Conservation (phyloP, 2,888 invertebrate species). For the Boloria euphrosyne region DNA sequence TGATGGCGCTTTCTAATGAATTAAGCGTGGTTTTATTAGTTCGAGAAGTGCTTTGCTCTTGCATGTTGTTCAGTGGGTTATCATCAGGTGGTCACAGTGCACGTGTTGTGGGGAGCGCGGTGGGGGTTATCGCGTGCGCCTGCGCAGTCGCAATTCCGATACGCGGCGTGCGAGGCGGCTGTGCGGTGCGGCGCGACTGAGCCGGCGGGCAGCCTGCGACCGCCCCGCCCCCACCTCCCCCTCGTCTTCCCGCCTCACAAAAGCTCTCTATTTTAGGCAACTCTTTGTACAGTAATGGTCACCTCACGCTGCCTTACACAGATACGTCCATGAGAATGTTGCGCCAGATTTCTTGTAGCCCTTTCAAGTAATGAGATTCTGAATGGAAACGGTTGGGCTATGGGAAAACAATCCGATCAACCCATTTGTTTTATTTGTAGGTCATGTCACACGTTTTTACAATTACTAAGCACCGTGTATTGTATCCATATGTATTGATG, state of each 20-base stretch:
- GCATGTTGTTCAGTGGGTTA: constrained; percentile 58
- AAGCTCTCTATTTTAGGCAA: constrained; percentile 83
- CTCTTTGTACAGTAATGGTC: constrained; percentile 82
- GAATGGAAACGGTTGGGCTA: constrained; percentile 72
- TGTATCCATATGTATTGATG: constrained; percentile 11
- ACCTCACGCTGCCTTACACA: constrained; percentile 82
- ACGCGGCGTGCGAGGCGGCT: constrained; percentile 72
- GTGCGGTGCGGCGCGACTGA: constrained; percentile 79
- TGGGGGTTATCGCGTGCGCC: constrained; percentile 71
- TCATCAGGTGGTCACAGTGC: constrained; percentile 51
- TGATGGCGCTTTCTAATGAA: constrained; percentile 79
- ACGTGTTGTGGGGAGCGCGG: constrained; percentile 67
- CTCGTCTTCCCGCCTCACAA: constrained; percentile 76
- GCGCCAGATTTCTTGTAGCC: constrained; percentile 78
- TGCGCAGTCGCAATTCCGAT: constrained; percentile 61
- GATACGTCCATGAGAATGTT: constrained; percentile 80
- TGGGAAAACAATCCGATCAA: constrained; percentile 68
- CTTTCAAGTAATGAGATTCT: constrained; percentile 81
- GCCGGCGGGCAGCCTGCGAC: constrained; percentile 73
- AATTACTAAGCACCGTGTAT: constrained; percentile 20
- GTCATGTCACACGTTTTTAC: constrained; percentile 54
- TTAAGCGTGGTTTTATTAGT: constrained; percentile 74
- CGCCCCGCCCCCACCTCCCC: constrained; percentile 79
- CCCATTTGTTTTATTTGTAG: constrained; percentile 71
- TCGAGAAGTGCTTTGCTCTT: constrained; percentile 77